Evolutionary conservation across 2,113 vertebrate genomes (phyloP).

Genomic region (Phocoena phocoena): DNA sequence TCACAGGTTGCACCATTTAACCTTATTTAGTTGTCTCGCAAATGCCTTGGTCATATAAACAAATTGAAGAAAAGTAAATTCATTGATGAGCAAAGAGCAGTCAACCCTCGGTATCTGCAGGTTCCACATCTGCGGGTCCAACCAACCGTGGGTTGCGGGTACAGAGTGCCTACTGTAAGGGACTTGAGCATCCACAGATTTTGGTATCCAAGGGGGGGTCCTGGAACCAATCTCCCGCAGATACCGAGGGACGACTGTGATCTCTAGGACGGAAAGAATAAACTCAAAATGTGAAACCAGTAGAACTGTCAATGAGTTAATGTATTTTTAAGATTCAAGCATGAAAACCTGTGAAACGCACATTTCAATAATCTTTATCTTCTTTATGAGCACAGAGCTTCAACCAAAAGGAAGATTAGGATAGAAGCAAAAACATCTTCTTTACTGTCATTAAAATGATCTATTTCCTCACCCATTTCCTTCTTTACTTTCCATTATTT

Average conservation of each 20-base stretch:
- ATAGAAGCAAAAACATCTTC: background rate
- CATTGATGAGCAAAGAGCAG: background rate
- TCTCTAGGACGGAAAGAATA: background rate
- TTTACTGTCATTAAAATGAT: background rate
- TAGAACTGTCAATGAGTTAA: background rate
- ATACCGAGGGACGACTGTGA: background rate
- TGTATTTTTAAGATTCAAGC: background rate
- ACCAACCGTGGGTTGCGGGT: background rate
- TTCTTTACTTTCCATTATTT: background rate
- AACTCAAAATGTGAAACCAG: background rate
- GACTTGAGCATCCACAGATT: background rate
- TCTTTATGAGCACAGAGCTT: fast-evolving
- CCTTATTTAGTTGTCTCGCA: background rate
- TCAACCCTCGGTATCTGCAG: background rate
- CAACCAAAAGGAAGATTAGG: background rate
- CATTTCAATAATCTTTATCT: background rate
- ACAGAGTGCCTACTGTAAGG: background rate
- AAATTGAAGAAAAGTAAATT: background rate
- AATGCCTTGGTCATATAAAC: background rate
- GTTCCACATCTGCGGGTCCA: background rate
- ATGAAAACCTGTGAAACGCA: background rate
- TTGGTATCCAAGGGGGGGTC: background rate
- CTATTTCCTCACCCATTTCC: background rate
- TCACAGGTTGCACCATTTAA: background rate
- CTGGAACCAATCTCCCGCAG: background rate